phyloP scores from a whole-genome alignment of 2,888 invertebrate species.

The Ennomos quercinarius region DNA sequence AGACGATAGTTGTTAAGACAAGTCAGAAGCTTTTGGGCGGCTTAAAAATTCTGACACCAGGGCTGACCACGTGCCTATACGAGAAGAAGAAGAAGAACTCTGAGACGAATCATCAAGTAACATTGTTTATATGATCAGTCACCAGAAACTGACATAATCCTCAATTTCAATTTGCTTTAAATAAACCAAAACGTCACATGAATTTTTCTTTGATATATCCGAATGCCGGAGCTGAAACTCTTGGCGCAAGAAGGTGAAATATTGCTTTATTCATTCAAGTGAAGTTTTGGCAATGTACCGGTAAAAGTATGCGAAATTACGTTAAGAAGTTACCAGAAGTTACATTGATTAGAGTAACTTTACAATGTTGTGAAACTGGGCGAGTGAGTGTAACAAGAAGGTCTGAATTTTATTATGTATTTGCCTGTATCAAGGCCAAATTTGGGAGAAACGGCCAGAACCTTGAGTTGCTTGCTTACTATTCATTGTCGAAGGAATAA shows the following conservation, averaged over 20 bases:
- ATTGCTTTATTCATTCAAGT: conserved; percentile 19
- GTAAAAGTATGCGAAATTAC: conserved; percentile 28
- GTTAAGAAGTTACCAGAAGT: conserved; percentile 17
- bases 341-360: conserved; percentile 20
- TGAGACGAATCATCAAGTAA: too few species aligned
- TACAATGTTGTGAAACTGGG: conserved; percentile 10
- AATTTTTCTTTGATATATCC: conserved; percentile 12
- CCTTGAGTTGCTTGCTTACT: too few species aligned
- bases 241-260: conserved; percentile 19
- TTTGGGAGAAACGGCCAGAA: too few species aligned
- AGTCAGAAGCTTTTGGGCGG: too few species aligned
- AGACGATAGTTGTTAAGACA: too few species aligned
- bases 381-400: conserved; percentile 4
- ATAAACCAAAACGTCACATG: conserved; percentile 7
- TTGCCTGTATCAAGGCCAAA: too few species aligned
- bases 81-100: too few species aligned
- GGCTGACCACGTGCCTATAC: too few species aligned
- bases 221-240: conserved; percentile 6
- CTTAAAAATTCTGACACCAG: too few species aligned
- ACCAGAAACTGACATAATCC: background rate
- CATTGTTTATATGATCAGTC: too few species aligned
- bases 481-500: too few species aligned
- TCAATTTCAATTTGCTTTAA: background rate
- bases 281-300: conserved; percentile 22
- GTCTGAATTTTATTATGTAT: background rate